Conservation (phyloP, 2,797 vertebrate genomes). For the Octomys mimax region DNA sequence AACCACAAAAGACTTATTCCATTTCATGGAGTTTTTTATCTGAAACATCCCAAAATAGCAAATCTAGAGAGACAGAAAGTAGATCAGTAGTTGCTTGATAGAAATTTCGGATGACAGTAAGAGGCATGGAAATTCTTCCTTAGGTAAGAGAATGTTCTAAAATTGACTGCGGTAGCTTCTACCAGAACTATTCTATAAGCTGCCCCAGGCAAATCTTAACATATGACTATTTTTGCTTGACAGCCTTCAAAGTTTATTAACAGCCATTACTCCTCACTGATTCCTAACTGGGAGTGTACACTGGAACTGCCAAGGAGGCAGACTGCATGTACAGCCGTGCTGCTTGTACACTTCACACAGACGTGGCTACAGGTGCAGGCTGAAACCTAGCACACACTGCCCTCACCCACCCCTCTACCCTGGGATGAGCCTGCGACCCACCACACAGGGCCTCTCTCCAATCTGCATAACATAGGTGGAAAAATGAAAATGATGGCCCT, state of each 20-base stretch:
- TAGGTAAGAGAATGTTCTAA: not conserved
- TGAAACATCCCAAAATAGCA: not conserved
- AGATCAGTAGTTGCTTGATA: not conserved
- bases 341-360: not conserved
- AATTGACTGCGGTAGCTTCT: not conserved
- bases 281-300: not conserved
- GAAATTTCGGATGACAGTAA: not conserved
- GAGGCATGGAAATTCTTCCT: not conserved
- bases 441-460: not conserved
- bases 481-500: not conserved
- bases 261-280: not conserved
- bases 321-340: not conserved
- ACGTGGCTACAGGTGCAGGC: not conserved
- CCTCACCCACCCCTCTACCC: not conserved
- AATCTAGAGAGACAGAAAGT: not conserved
- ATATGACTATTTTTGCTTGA: not conserved
- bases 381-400: not conserved
- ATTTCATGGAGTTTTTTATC: not conserved
- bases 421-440: not conserved
- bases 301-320: not conserved
- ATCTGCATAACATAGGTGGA: not conserved
- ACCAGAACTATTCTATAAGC: not conserved
- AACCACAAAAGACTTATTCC: not conserved
- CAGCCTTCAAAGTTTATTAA: slow-evolving; percentile 7
- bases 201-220: not conserved